A percentile compares a stretch with the other conserved stretches of the same genome.
Conservation (phyloP, 2,888 invertebrate species). For the Leptinotarsa juncta region DNA sequence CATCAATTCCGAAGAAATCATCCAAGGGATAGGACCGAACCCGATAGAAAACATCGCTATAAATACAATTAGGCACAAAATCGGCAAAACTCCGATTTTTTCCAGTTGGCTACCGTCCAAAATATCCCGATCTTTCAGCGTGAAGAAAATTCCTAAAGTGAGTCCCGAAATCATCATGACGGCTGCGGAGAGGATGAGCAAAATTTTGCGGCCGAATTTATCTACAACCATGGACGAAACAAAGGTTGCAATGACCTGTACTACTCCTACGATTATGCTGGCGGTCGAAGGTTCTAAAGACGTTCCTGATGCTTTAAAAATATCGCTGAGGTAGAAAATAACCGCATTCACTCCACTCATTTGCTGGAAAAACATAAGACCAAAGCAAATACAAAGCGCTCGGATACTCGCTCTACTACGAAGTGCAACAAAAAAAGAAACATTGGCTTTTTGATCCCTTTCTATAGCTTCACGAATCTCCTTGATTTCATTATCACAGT, state of each 20-base stretch:
- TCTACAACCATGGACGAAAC: constrained; percentile 83
- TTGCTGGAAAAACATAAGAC: constrained; percentile 91
- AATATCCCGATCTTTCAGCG: constrained; percentile 60
- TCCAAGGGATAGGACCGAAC: constrained; percentile 89
- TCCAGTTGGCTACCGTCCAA: constrained; percentile 65
- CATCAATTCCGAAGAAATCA: constrained; percentile 86
- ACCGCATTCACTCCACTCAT: constrained; percentile 86
- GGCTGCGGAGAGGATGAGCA: constrained; percentile 78
- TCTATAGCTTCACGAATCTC: constrained; percentile 44
- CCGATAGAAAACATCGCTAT: constrained; percentile 85
- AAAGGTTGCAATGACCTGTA: constrained; percentile 83
- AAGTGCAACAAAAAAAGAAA: constrained; percentile 45
- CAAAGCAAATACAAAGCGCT: constrained; percentile 78
- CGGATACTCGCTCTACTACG: constrained; percentile 61
- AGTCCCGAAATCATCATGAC: constrained; percentile 78
- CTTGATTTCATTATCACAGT: constrained; percentile 71
- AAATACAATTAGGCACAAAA: constrained; percentile 79
- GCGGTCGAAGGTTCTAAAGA: constrained; percentile 70
- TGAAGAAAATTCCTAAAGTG: constrained; percentile 78
- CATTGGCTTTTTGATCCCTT: constrained; percentile 27
- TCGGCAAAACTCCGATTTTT: constrained; percentile 78
- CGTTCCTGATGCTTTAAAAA: constrained; percentile 76
- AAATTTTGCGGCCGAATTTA: constrained; percentile 79
- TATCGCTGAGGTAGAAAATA: constrained; percentile 80
- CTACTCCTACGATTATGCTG: constrained; percentile 82